Conservation (phyloP, 1,140 invertebrate species). For the Metopolophium dirhodum region DNA sequence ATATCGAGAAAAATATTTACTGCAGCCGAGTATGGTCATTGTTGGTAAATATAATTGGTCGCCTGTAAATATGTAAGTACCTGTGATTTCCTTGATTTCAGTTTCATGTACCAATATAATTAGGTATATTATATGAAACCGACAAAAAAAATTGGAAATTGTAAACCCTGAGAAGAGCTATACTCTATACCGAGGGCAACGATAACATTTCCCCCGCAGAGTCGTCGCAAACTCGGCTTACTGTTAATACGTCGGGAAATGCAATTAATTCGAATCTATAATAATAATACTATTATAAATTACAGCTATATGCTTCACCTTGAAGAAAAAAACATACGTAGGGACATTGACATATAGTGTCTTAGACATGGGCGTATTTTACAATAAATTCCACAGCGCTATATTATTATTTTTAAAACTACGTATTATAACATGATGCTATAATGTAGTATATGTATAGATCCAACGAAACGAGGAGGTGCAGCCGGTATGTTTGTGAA, state of each 20-base stretch:
- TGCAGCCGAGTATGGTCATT: background rate
- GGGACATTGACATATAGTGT: conserved; percentile 1
- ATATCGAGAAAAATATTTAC: background rate
- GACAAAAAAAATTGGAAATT: background rate
- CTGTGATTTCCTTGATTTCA: background rate
- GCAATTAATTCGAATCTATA: background rate
- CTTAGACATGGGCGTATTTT: background rate
- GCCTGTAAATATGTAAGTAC: no score
- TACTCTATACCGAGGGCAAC: background rate
- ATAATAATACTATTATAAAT: background rate
- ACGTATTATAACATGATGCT: background rate
- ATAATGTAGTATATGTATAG: background rate
- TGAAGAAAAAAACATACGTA: background rate
- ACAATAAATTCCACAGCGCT: background rate
- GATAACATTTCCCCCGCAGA: background rate
- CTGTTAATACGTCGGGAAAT: background rate
- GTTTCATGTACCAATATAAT: background rate
- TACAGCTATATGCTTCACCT: background rate
- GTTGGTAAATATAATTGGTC: background rate
- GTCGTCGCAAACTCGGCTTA: background rate
- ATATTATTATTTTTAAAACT: background rate
- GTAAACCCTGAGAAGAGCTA: background rate
- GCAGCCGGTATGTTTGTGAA: background rate
- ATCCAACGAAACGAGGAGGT: background rate
- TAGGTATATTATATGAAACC: no score